Evolutionary conservation across 2,113 vertebrate species (phyloP).

Genomic region (Turdus rufiventris): DNA sequence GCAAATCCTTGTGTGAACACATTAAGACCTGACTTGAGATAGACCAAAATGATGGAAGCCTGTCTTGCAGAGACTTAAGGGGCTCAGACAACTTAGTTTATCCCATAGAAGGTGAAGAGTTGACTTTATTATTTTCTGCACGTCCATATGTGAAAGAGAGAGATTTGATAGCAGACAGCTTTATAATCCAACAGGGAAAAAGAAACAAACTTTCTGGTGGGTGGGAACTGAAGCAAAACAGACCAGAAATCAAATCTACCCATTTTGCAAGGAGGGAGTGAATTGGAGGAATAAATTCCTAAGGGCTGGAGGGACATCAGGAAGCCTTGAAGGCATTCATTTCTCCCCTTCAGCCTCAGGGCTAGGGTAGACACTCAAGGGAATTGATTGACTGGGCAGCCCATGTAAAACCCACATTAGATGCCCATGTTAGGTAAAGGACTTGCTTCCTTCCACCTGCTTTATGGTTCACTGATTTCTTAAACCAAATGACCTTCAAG

Average conservation of each 20-base stretch:
- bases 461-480: neutral
- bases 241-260: neutral
- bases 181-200: constrained; percentile 4
- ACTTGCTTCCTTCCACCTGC: neutral
- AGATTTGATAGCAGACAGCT: constrained; percentile 7
- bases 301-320: neutral
- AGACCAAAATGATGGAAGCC: constrained; percentile 45
- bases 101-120: constrained; percentile 5
- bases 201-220: neutral
- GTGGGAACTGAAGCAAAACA: neutral
- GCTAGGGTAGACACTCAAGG: neutral
- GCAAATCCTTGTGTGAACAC: constrained; percentile 45
- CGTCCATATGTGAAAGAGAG: neutral
- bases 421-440: neutral
- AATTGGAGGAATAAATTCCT: neutral
- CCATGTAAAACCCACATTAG: neutral
- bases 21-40: constrained; percentile 10
- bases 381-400: neutral
- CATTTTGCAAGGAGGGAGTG: neutral
- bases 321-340: neutral
- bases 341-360: neutral
- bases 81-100: constrained; percentile 34
- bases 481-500: neutral
- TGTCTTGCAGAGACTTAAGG: constrained; percentile 35
- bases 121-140: constrained; percentile 31